A percentile compares a stretch with the other conserved stretches of the same genome.
These are phyloP conservation scores for Brachyhypopomus gauderio DNA, from an alignment of 2,113 vertebrate genomes.

Conservation along the genomic window DNA sequence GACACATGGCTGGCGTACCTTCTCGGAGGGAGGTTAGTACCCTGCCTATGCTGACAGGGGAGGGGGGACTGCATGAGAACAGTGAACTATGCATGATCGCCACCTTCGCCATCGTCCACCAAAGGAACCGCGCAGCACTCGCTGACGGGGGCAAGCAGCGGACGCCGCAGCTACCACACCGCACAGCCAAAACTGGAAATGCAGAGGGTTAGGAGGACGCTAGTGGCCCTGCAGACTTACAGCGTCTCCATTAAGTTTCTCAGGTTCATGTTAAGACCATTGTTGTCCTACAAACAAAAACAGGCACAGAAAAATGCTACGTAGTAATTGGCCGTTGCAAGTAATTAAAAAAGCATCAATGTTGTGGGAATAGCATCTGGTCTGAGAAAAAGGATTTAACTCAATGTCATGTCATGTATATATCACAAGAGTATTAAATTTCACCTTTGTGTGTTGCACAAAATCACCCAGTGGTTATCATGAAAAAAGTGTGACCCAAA, in stretches of 20 bases:
- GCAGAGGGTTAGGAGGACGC: conserved; percentile 56
- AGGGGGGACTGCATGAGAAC: conserved; percentile 46
- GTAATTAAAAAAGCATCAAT: conserved; percentile 1
- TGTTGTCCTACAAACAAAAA: conserved; percentile 59
- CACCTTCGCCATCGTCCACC: conserved; percentile 54
- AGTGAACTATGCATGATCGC: conserved; percentile 53
- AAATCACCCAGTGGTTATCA: background rate
- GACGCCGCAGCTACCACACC: conserved; percentile 50
- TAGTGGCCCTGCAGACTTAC: conserved; percentile 58
- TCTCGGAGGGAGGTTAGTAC: conserved; percentile 54
- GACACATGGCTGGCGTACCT: conserved; percentile 55
- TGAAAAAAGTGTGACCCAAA: background rate
- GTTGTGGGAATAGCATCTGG: background rate
- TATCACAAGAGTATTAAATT: background rate
- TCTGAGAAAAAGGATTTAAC: background rate
- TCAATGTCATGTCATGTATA: background rate
- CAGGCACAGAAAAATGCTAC: conserved; percentile 51
- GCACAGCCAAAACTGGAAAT: conserved; percentile 56
- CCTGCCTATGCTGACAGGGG: conserved; percentile 48
- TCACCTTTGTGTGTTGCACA: conserved; percentile 6
- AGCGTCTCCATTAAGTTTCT: conserved; percentile 56
- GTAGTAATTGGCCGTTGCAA: conserved; percentile 27
- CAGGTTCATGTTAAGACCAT: conserved; percentile 55
- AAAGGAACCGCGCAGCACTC: conserved; percentile 56
- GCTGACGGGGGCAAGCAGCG: conserved; percentile 56